Evolutionary conservation across 2,113 vertebrate genomes (phyloP).

Genomic region (Propithecus coquereli): DNA sequence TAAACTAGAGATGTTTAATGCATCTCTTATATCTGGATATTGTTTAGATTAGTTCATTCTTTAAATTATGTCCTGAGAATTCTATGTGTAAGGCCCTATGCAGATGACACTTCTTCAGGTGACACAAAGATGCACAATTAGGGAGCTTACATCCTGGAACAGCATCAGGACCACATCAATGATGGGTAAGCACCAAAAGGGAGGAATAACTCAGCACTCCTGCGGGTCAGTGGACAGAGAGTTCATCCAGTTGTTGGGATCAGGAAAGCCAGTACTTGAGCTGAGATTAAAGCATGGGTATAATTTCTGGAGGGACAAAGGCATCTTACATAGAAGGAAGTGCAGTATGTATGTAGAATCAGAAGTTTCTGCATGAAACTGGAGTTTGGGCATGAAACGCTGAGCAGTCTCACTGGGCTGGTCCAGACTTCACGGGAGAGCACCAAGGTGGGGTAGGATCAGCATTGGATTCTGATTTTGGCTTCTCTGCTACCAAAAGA

Average conservation of each 20-base stretch:
- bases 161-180: not conserved
- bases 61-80: not conserved
- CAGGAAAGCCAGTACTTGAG: not conserved
- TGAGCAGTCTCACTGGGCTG: not conserved
- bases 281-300: not conserved
- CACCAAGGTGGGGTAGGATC: not conserved
- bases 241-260: not conserved
- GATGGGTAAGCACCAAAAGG: not conserved
- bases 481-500: not conserved
- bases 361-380: not conserved
- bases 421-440: not conserved
- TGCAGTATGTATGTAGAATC: not conserved
- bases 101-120: not conserved
- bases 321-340: not conserved
- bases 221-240: not conserved
- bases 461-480: not conserved
- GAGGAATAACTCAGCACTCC: not conserved
- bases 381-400: not conserved
- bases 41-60: not conserved
- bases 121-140: not conserved
- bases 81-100: not conserved
- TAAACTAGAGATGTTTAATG: conserved; percentile 11
- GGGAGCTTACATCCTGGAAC: not conserved
- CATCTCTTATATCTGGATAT: not conserved
- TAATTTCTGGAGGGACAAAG: not conserved